Percentiles rank a stretch among this genome's conserved stretches.
Conservation (phyloP, 2,113 vertebrate species). For the Suricata suricatta region DNA sequence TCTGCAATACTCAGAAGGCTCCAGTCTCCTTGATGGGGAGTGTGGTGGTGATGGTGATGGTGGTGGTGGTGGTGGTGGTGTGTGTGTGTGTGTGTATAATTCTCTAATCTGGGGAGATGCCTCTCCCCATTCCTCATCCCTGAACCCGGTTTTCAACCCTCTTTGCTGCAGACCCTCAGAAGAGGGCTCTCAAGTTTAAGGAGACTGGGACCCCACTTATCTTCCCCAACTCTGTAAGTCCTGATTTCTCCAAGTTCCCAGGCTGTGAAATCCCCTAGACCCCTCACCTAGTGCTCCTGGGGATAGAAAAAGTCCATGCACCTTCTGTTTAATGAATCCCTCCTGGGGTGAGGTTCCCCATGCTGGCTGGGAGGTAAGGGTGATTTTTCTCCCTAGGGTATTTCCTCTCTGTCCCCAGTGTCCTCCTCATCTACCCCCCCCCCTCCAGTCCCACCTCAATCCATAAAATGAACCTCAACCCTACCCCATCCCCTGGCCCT, state of each 20-base stretch:
- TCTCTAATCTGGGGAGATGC: slow-evolving; percentile 1
- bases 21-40: neutral
- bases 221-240: slow-evolving; percentile 59
- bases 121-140: neutral
- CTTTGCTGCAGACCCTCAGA: slow-evolving; percentile 46
- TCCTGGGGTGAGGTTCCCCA: slow-evolving; percentile 1
- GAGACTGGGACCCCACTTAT: slow-evolving; percentile 57
- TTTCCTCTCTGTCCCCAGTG: neutral
- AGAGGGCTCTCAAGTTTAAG: slow-evolving; percentile 72
- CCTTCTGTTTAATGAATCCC: slow-evolving; percentile 16
- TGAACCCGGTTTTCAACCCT: slow-evolving; percentile 13
- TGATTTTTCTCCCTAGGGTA: slow-evolving; percentile 38
- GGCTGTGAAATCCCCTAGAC: slow-evolving; percentile 10
- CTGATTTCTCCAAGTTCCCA: slow-evolving; percentile 64
- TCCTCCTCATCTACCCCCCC: neutral
- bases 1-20: slow-evolving; percentile 28
- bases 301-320: slow-evolving; percentile 5
- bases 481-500: slow-evolving; percentile 2
- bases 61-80: too few species aligned
- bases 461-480: slow-evolving; percentile 59
- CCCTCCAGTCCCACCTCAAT: slow-evolving; percentile 21
- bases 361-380: slow-evolving; percentile 14
- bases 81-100: neutral
- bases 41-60: neutral
- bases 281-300: slow-evolving; percentile 30